phyloP scores from a whole-genome alignment of 2,888 invertebrate species.

The Heliconius charithonia region DNA sequence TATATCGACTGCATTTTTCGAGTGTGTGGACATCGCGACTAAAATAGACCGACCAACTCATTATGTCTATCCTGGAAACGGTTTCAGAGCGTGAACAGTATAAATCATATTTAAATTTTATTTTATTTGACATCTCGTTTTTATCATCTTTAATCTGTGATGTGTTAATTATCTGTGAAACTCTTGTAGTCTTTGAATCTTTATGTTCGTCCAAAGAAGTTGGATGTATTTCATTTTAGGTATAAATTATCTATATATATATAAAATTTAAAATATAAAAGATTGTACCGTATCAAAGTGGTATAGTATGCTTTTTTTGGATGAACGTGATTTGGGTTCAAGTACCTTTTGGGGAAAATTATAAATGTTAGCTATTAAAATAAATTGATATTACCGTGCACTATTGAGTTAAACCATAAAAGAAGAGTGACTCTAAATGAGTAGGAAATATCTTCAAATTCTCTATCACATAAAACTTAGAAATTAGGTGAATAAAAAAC shows the following conservation, averaged over 20 bases:
- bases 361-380: background rate
- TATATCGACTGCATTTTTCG: slow-evolving; percentile 27
- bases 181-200: slow-evolving; percentile 13
- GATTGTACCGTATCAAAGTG: background rate
- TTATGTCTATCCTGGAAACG: slow-evolving; percentile 44
- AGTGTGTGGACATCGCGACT: slow-evolving; percentile 38
- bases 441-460: too few relatives aligned
- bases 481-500: too few relatives aligned
- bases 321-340: background rate
- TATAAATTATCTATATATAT: background rate
- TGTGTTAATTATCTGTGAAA: slow-evolving; percentile 26
- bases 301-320: background rate
- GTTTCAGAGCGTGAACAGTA: slow-evolving; percentile 28
- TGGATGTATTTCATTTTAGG: background rate
- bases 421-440: too few relatives aligned
- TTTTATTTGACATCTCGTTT: slow-evolving; percentile 19
- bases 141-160: slow-evolving; percentile 24
- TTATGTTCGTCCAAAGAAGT: background rate
- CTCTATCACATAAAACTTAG: too few relatives aligned
- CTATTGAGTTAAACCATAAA: too few relatives aligned
- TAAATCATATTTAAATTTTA: slow-evolving; percentile 30
- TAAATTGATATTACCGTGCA: too few relatives aligned
- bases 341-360: background rate
- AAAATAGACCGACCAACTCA: slow-evolving; percentile 55
- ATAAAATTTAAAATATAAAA: background rate